These are phyloP conservation scores for Henricia sp. DNA, from an alignment of 53 echinoderm and acorn worm genomes.

Conservation along the genomic window DNA sequence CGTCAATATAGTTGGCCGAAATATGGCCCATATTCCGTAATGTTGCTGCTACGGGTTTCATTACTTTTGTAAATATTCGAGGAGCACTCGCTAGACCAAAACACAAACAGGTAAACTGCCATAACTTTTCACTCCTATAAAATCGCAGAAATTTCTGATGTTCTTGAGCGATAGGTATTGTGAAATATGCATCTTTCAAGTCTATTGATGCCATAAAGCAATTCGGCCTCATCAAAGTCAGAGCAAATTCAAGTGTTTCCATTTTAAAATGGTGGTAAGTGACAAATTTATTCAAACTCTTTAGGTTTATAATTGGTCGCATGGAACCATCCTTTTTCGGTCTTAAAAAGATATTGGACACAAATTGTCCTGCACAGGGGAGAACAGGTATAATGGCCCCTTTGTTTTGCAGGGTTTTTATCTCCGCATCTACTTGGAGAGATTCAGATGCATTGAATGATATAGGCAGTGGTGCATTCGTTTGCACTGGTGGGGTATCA, in stretches of 20 bases:
- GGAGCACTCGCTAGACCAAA: slow-evolving; percentile 28
- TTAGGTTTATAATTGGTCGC: too few relatives aligned
- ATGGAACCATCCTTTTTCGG: slow-evolving; percentile 53
- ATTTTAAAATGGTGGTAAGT: slow-evolving; percentile 8
- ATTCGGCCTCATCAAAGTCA: slow-evolving; percentile 1
- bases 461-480: neutral
- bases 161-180: too few relatives aligned
- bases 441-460: neutral
- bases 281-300: slow-evolving; percentile 4
- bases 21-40: too few relatives aligned
- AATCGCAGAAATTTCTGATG: too few relatives aligned
- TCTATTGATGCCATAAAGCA: slow-evolving; percentile 36
- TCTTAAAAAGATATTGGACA: slow-evolving; percentile 42
- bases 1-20: slow-evolving; percentile 38
- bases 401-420: slow-evolving; percentile 11
- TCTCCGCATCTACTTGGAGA: neutral
- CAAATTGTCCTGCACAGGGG: slow-evolving; percentile 17
- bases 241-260: slow-evolving; percentile 14
- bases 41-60: slow-evolving; percentile 30
- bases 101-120: too few relatives aligned
- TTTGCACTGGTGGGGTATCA: neutral
- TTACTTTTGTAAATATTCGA: slow-evolving; percentile 26
- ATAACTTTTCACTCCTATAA: too few relatives aligned
- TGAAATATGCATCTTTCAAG: too few relatives aligned
- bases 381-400: slow-evolving; percentile 7